Conservation (phyloP, 2,797 vertebrate species). For the Liparis tanakae region DNA sequence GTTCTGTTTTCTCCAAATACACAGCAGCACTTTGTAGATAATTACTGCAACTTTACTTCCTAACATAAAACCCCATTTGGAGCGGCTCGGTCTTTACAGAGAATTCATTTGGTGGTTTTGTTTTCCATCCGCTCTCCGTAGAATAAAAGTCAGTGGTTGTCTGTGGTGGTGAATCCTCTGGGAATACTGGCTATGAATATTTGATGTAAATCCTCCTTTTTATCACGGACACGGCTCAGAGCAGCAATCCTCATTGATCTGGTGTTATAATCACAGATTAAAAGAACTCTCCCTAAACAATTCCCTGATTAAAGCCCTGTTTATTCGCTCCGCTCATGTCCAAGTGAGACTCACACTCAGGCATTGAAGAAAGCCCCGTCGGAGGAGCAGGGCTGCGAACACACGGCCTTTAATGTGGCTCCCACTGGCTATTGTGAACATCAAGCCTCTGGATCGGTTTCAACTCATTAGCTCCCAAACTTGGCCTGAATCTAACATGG, state of each 20-base stretch:
- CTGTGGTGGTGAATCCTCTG: conserved; percentile 67
- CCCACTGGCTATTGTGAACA: conserved; percentile 72
- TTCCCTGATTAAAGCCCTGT: conserved; percentile 80
- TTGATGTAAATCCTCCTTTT: conserved; percentile 82
- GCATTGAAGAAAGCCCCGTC: conserved; percentile 57
- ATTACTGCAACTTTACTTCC: conserved; percentile 54
- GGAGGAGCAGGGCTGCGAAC: conserved; percentile 58
- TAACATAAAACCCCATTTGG: conserved; percentile 61
- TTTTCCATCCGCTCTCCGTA: conserved; percentile 65
- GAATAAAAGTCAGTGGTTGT: conserved; percentile 71
- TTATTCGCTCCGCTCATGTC: conserved; percentile 66
- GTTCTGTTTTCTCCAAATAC: conserved; percentile 48
- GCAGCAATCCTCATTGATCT: conserved; percentile 81
- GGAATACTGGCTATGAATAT: conserved; percentile 78
- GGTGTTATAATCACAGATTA: conserved; percentile 82
- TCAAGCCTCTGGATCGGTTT: conserved; percentile 76
- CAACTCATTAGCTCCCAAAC: conserved; percentile 83
- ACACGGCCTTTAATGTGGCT: conserved; percentile 71
- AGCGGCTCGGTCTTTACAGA: conserved; percentile 55
- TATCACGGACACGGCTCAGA: conserved; percentile 76
- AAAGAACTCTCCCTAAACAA: conserved; percentile 79
- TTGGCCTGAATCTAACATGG: conserved; percentile 75
- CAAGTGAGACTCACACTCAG: conserved; percentile 58
- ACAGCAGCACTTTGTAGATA: conserved; percentile 60
- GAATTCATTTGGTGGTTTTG: conserved; percentile 57